Conservation (phyloP, 2,888 invertebrate genomes). For the Nephrotoma appendiculata region DNA sequence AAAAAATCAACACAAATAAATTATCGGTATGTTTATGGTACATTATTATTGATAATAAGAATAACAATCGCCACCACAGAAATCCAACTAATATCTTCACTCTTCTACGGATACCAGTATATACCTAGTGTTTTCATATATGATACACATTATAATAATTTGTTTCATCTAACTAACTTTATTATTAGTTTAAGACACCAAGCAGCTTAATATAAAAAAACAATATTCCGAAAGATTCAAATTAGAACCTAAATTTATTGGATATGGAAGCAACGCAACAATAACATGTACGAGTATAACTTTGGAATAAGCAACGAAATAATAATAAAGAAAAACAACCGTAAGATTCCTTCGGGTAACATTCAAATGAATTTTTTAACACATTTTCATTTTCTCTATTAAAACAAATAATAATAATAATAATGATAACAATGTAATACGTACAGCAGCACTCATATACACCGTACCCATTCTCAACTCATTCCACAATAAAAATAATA, state of each 20-base stretch:
- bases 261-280: not conserved
- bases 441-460: not conserved
- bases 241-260: not conserved
- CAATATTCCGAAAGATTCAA: not conserved
- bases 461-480: not conserved
- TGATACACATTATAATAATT: not conserved
- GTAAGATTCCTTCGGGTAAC: not conserved
- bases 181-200: not conserved
- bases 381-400: not conserved
- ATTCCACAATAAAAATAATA: not conserved
- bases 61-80: not conserved
- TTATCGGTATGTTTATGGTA: not conserved
- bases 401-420: not conserved
- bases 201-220: not conserved
- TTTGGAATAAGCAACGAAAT: not conserved
- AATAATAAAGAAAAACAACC: not conserved
- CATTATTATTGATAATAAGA: not conserved
- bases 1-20: not conserved
- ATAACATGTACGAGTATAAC: not conserved
- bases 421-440: not conserved
- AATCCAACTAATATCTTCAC: not conserved
- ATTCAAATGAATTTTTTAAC: not conserved
- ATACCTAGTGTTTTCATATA: not conserved
- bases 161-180: not conserved
- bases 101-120: too few species aligned